Base-by-base conservation (phyloP, 2,113 vertebrate species). In the Nymphicus hollandicus region DNA sequence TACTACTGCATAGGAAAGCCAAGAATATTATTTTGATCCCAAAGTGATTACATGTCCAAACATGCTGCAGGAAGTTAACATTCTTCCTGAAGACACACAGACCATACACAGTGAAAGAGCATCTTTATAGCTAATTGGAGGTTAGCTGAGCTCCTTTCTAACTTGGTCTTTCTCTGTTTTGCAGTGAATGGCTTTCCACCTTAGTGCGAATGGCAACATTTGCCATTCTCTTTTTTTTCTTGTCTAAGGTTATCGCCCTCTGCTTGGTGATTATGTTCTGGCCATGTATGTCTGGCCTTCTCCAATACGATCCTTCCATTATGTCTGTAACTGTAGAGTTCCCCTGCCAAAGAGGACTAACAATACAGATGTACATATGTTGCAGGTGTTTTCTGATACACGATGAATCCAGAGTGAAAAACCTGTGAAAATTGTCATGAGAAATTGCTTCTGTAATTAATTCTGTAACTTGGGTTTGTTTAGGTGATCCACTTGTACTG, bases 21-120 rank as follows among this genome's bases (percentile, higher is more conserved):
- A 73, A 49, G 63, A 61, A 50, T 90, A 88, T 80, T 65, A 24
- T 65, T 92, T 92, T 76, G 53, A 49, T 91, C 60, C 27, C 28
- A n/a, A 47, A 76, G 65, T 55, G 43, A 88, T 85, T 74, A 64
- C 8, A 3, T 58, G 50, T 70, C 37, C 65, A 69, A 50, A 78
- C 37, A 28, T 64, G 31, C 53, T 89, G 18, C 43, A 49, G 37
- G 25, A 69, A 74, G 19, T 56, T 89, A 63, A 77, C 31, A 64
- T 37, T 74, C 29, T 87, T 91, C 77, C 24, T 66, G 66, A 69
- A 24, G 16, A 10, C n/a, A 29, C 20, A 13, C 2, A 74, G 22
- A 58, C 12, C 11, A 56, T 47, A 58, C 6, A 16, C 17, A 74
- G 72, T 8, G 53, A 39, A 78, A 81, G 61, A 31, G 12, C 19